These are phyloP conservation scores for Philaenus spumarius DNA, from an alignment of 1,140 invertebrate genomes.

Conservation along the genomic window DNA sequence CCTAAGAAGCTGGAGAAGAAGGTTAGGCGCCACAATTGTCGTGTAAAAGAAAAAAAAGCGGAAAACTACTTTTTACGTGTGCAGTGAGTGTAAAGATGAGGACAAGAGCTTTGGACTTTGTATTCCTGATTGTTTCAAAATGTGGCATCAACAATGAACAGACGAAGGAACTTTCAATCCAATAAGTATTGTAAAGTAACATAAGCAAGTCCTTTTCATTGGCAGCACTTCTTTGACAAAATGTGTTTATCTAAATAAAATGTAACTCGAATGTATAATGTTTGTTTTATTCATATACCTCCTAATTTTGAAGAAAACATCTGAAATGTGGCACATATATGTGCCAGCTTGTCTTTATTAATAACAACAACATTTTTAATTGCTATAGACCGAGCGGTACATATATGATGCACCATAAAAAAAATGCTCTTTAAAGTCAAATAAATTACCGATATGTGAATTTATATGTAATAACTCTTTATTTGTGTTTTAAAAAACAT, in stretches of 20 bases:
- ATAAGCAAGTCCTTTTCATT: not conserved
- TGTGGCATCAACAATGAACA: not conserved
- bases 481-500: conserved; percentile 11
- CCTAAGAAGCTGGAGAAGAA: not conserved
- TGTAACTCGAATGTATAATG: not conserved
- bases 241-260: not conserved
- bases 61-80: not conserved
- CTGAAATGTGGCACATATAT: conserved; percentile 1
- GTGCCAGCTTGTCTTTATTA: not conserved
- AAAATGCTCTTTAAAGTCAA: not conserved
- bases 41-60: not conserved
- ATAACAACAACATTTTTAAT: not conserved
- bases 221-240: not conserved
- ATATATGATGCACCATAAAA: not conserved
- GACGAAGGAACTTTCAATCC: not conserved
- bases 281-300: conserved; percentile 4
- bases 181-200: not conserved
- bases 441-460: not conserved
- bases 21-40: not conserved
- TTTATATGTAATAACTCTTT: not conserved
- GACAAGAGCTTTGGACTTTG: conserved; percentile 1
- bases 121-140: not conserved
- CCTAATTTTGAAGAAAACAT: not conserved
- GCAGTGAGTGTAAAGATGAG: not conserved
- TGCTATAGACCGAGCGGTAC: not conserved